These are phyloP conservation scores for Pseudomyrmex concolor DNA, from an alignment of 1,140 invertebrate genomes.

Conservation along the genomic window DNA sequence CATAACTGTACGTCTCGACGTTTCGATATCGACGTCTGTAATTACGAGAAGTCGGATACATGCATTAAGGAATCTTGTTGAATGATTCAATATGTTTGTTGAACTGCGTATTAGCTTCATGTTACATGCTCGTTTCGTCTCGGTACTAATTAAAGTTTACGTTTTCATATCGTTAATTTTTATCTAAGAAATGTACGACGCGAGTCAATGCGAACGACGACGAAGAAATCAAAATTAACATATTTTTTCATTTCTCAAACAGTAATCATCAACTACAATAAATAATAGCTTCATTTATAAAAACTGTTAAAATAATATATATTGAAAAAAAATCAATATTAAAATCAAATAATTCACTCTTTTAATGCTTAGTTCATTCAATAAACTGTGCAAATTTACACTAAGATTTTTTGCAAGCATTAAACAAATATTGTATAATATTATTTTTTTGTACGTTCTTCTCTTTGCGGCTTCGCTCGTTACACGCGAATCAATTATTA, in stretches of 20 bases:
- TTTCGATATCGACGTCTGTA: not conserved
- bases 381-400: not conserved
- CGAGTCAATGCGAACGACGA: not conserved
- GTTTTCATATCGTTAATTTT: not conserved
- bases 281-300: conserved; percentile 1
- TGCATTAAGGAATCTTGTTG: not conserved
- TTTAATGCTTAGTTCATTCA: not conserved
- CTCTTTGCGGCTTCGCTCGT: conserved; percentile 34
- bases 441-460: conserved; percentile 15
- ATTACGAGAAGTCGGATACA: not conserved
- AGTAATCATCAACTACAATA: not conserved
- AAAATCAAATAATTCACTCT: not conserved
- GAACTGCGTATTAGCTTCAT: not conserved
- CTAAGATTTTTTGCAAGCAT: not conserved
- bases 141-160: conserved; percentile 4
- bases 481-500: conserved; percentile 55
- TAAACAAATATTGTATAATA: not conserved
- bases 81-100: not conserved
- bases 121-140: not conserved
- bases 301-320: not conserved
- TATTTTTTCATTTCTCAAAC: no score
- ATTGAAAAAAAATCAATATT: not conserved
- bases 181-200: not conserved
- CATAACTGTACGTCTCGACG: not conserved
- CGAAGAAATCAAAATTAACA: not conserved